Evolutionary conservation across 1,140 invertebrate genomes (phyloP).

Genomic region (Streblospio benedicti): DNA sequence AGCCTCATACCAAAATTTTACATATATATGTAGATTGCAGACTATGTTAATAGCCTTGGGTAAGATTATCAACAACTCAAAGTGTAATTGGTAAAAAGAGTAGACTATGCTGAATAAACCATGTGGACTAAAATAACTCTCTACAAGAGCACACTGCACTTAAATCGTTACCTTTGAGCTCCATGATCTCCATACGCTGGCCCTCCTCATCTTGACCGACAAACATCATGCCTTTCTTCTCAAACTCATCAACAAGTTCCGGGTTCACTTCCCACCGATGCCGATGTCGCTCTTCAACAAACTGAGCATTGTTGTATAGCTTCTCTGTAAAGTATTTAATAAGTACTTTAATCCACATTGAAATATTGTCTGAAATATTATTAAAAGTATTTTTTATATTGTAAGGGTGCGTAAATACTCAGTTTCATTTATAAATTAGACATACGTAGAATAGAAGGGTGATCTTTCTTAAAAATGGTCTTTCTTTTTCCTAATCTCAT

Average conservation of each 20-base stretch:
- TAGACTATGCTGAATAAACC: too few relatives aligned
- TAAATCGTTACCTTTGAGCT: slow-evolving; percentile 48
- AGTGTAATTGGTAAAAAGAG: too few relatives aligned
- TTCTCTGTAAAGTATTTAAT: slow-evolving; percentile 58
- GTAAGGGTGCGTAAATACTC: neutral
- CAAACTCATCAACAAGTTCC: slow-evolving; percentile 66
- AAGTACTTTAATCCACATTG: too few relatives aligned
- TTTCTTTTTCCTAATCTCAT: slow-evolving; percentile 90
- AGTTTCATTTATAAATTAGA: neutral
- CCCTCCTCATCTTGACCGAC: slow-evolving; percentile 68
- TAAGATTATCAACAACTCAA: too few relatives aligned
- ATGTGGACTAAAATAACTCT: too few relatives aligned
- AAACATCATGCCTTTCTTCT: slow-evolving; percentile 78
- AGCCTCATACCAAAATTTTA: too few relatives aligned
- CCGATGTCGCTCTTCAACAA: slow-evolving; percentile 89
- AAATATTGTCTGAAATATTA: too few relatives aligned
- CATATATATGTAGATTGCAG: too few relatives aligned
- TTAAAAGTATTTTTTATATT: neutral
- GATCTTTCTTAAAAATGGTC: slow-evolving; percentile 66
- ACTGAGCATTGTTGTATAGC: slow-evolving; percentile 73
- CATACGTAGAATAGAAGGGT: slow-evolving; percentile 64
- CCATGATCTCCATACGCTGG: slow-evolving; percentile 73
- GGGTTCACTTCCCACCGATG: slow-evolving; percentile 81
- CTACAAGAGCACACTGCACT: too few relatives aligned
- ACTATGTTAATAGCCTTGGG: too few relatives aligned